These are phyloP conservation scores for Actinia equina DNA, from an alignment of 64 coral and sea anemone genomes.

Conservation along the genomic window DNA sequence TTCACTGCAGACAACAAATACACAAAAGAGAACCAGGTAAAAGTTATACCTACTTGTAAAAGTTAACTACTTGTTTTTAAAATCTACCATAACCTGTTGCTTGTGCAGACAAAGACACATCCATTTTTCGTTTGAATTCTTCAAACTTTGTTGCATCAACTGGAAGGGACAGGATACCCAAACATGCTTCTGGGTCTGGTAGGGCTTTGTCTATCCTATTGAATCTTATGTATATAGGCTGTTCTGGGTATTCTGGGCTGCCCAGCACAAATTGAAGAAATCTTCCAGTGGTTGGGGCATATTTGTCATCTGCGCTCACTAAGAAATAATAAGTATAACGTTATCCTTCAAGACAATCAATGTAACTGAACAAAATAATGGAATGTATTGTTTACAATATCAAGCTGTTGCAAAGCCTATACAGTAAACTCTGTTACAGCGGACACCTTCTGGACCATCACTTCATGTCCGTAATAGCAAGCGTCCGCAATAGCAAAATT, in stretches of 20 bases:
- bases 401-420: no score
- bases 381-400: no score
- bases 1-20: no score
- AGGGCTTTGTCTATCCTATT: constrained; percentile 28
- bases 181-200: constrained; percentile 47
- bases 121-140: constrained; percentile 33
- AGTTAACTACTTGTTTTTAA: not conserved
- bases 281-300: constrained; percentile 38
- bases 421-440: no score
- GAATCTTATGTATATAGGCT: constrained; percentile 40
- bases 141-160: constrained; percentile 18
- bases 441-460: no score
- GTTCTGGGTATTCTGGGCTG: constrained; percentile 22
- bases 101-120: constrained; percentile 39
- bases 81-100: constrained; percentile 58
- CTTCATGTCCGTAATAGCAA: no score
- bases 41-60: no score
- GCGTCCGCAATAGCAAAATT: no score
- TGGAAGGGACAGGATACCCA: constrained; percentile 45
- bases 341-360: no score
- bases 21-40: no score
- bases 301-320: constrained; percentile 25
- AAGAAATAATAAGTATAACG: not conserved
- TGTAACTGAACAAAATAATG: no score
- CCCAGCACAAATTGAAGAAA: constrained; percentile 61